Conservation (phyloP, 2,113 vertebrate species). For the Notarius lentiginosus region DNA sequence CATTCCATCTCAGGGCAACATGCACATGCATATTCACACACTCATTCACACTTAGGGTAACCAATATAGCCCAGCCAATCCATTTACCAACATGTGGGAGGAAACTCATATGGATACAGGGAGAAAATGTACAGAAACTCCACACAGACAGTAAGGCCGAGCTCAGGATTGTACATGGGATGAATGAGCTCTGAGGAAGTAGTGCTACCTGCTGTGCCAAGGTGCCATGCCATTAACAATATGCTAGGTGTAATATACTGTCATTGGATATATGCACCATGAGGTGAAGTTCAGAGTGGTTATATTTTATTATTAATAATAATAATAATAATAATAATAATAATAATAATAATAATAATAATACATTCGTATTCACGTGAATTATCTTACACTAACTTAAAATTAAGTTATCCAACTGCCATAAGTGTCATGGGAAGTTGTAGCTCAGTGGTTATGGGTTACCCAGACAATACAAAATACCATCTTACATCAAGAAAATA, state of each 20-base stretch:
- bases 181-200: not conserved
- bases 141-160: not conserved
- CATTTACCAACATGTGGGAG: not conserved
- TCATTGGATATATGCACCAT: not conserved
- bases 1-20: not conserved
- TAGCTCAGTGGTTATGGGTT: not conserved
- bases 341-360: not conserved
- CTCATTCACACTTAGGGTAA: not conserved
- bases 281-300: not conserved
- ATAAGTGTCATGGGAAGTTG: not conserved
- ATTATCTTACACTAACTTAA: not conserved
- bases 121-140: not conserved
- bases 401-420: not conserved
- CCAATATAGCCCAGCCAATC: too few relatives aligned
- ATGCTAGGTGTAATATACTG: not conserved
- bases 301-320: not conserved
- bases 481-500: too few relatives aligned
- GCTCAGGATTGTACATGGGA: not conserved
- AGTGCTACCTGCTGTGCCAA: not conserved
- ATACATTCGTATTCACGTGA: not conserved
- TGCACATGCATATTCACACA: not conserved
- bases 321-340: too few relatives aligned
- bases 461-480: not conserved
- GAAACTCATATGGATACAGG: not conserved
- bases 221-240: not conserved